A percentile compares a stretch with the other conserved stretches of the same genome.
phyloP scores from a whole-genome alignment of 1,140 invertebrate genomes.

The Lepidurus packardi region DNA sequence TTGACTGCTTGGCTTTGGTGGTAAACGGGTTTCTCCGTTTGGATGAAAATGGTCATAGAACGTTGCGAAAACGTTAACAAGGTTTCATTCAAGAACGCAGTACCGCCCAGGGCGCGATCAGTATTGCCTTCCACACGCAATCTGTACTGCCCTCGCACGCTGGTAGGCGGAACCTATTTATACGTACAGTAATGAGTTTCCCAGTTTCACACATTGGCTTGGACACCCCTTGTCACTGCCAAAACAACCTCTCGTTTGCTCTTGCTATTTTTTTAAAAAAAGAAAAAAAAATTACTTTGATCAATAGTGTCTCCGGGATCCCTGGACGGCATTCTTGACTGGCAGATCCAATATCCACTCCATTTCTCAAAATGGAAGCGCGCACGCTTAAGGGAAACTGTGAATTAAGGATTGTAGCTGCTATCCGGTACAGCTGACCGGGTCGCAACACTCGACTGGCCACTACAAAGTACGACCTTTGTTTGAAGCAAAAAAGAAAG shows the following conservation, averaged over 20 bases:
- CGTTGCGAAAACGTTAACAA: slow-evolving; percentile 62
- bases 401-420: slow-evolving; percentile 67
- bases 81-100: slow-evolving; percentile 58
- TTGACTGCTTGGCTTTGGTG: slow-evolving; percentile 83
- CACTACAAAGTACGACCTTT: slow-evolving; percentile 78
- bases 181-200: slow-evolving; percentile 25
- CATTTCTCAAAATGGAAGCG: slow-evolving; percentile 76
- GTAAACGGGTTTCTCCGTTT: slow-evolving; percentile 91
- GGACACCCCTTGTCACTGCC: not conserved
- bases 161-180: slow-evolving; percentile 67
- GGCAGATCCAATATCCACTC: slow-evolving; percentile 75
- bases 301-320: slow-evolving; percentile 72
- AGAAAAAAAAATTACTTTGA: slow-evolving; percentile 55
- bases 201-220: not conserved
- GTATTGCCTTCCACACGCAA: slow-evolving; percentile 82
- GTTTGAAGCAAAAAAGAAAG: not conserved
- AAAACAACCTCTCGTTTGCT: not conserved
- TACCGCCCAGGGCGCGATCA: slow-evolving; percentile 72
- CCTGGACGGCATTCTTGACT: slow-evolving; percentile 67
- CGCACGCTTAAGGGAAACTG: slow-evolving; percentile 67
- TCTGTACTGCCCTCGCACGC: slow-evolving; percentile 72
- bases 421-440: slow-evolving; percentile 75
- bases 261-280: slow-evolving; percentile 1
- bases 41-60: slow-evolving; percentile 93
- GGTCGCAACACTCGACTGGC: slow-evolving; percentile 78